These are phyloP conservation scores for Cantharis flavilabris DNA, from an alignment of 2,888 invertebrate genomes.

Conservation along the genomic window DNA sequence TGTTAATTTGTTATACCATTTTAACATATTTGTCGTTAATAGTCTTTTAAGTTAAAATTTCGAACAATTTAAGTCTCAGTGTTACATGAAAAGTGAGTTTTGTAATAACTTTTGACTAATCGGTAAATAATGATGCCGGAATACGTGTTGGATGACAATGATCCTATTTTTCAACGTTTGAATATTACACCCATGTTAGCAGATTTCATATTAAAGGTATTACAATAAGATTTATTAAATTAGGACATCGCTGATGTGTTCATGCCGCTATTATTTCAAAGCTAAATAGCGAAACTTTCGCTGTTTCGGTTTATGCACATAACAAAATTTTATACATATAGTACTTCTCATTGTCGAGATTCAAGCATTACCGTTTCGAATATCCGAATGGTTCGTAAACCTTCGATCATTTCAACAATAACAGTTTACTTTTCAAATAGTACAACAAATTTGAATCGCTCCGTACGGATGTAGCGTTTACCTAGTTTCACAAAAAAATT, in stretches of 20 bases:
- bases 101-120: neutral
- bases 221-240: neutral
- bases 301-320: constrained; percentile 24
- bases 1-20: constrained; percentile 8
- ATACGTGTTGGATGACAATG: constrained; percentile 43
- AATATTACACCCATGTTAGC: constrained; percentile 38
- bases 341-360: constrained; percentile 12
- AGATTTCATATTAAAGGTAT: constrained; percentile 36
- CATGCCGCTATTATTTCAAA: neutral
- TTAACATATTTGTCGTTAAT: neutral
- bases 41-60: neutral
- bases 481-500: neutral
- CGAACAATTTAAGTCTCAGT: neutral
- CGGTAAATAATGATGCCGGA: constrained; percentile 46
- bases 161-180: constrained; percentile 43
- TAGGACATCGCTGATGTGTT: neutral
- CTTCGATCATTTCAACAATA: neutral
- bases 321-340: constrained; percentile 17
- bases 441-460: constrained; percentile 5
- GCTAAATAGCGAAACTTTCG: constrained; percentile 21
- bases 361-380: constrained; percentile 8
- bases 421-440: constrained; percentile 10
- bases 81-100: neutral
- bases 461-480: neutral
- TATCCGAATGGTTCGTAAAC: constrained; percentile 9